Evolutionary conservation across 2,888 invertebrate species (phyloP).

Genomic region (Limnephilus lunatus): DNA sequence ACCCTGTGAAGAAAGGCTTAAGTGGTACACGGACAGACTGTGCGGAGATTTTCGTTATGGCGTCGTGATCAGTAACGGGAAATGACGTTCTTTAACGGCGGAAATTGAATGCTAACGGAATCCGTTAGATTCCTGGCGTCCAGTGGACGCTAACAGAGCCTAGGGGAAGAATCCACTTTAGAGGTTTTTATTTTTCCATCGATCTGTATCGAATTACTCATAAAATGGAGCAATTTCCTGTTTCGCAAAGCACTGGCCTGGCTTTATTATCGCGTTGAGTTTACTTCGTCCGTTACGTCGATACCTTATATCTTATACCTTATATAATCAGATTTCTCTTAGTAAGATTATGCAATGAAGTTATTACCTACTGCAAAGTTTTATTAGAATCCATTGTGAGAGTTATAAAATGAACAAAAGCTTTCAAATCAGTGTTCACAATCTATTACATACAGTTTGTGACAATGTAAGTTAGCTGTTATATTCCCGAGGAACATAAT

Average conservation of each 20-base stretch:
- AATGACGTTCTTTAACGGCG: slow-evolving; percentile 65
- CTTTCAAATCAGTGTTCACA: not conserved
- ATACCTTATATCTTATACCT: not conserved
- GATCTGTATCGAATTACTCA: slow-evolving; percentile 66
- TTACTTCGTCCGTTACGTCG: slow-evolving; percentile 8
- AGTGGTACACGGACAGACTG: slow-evolving; percentile 16
- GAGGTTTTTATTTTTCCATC: slow-evolving; percentile 64
- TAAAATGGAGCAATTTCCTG: slow-evolving; percentile 66
- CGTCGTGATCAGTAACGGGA: slow-evolving; percentile 60
- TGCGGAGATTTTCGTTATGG: slow-evolving; percentile 32
- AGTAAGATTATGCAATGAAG: not conserved
- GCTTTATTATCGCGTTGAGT: slow-evolving; percentile 44
- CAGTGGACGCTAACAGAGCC: slow-evolving; percentile 45
- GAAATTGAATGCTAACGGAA: slow-evolving; percentile 66
- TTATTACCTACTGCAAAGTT: not conserved
- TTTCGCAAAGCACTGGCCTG: slow-evolving; percentile 28
- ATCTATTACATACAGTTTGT: not conserved
- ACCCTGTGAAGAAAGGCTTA: slow-evolving; percentile 37
- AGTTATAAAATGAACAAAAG: not conserved
- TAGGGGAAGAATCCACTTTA: slow-evolving; percentile 42
- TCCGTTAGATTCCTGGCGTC: slow-evolving; percentile 52
- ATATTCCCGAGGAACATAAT: not conserved
- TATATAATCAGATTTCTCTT: not conserved
- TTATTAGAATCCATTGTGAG: not conserved
- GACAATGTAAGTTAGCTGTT: not conserved